Evolutionary conservation across 2,888 invertebrate species (phyloP).

Genomic region (Ectobius pallidus): DNA sequence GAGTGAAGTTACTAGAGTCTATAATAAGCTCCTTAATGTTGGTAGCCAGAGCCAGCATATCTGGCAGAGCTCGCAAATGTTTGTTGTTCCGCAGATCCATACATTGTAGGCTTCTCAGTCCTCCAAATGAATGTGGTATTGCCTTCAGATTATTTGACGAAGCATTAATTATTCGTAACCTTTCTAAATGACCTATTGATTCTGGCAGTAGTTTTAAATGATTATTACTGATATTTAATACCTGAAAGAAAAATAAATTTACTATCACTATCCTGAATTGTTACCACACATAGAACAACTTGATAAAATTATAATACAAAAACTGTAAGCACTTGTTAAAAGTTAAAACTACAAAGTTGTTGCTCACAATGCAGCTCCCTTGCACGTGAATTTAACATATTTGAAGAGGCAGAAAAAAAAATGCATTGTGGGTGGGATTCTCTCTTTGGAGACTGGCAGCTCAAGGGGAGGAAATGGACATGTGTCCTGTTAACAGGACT

Average conservation of each 20-base stretch:
- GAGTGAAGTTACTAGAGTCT: constrained; percentile 66
- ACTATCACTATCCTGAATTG: no score
- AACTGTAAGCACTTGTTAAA: no score
- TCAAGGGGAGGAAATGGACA: no score
- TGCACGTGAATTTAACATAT: no score
- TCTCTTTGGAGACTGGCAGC: no score
- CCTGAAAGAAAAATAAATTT: constrained; percentile 56
- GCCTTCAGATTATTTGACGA: constrained; percentile 71
- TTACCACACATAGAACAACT: no score
- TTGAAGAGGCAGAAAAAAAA: no score
- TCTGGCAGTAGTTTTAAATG: constrained; percentile 71
- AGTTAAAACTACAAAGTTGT: no score
- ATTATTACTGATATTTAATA: constrained; percentile 77
- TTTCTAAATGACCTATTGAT: constrained; percentile 66
- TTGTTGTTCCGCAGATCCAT: constrained; percentile 67
- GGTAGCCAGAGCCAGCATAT: constrained; percentile 68
- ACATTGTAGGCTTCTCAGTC: constrained; percentile 64
- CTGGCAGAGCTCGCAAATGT: constrained; percentile 65
- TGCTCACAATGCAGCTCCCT: no score
- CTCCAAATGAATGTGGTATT: constrained; percentile 68
- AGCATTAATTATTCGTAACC: constrained; percentile 70
- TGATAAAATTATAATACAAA: no score
- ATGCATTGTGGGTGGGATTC: no score
- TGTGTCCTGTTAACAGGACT: no score
- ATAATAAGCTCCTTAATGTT: constrained; percentile 66